Base-by-base conservation (phyloP, 2,797 vertebrate species). In the Podarcis siculus region DNA sequence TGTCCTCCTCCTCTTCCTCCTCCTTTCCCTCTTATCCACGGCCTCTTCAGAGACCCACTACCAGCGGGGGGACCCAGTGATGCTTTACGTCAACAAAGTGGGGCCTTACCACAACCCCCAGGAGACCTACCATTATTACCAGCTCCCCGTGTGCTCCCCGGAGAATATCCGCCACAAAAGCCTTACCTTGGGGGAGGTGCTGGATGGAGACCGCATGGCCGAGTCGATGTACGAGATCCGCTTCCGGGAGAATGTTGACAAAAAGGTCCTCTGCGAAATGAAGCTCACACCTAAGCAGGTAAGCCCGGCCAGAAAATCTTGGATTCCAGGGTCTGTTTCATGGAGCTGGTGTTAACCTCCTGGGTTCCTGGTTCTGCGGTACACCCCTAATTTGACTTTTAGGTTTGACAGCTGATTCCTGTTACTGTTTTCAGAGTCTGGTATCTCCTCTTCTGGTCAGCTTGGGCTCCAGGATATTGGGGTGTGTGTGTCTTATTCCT, bases 121-220 rank as follows among this genome's bases (percentile, higher is more conserved):
- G 94, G 98, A 99, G 96, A 99, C 98, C 8, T 99, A 99, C 96
- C 98, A 99, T 96, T 99, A 97, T 96, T 99, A 99, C 92, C 98
- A 98, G 8, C 96, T 99, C 86, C 98, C 98, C 3, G 98, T 99
- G 42, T 99, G 98, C 96, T 97, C 98, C 81, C 98, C 98, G 0
- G 95, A 97, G 79, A 97, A 98, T 96, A 98, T 98, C 85, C 97
- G 96, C 21, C 98, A 99, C 96, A 98, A 98, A 94, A 98, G 98
- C 87, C 96, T 99, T 88, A 98, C 97, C 87, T 94, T 99, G 87
- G 98, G 98, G 30, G 98, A 99, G 92, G 98, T 99, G 86, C 92
- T 99, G 94, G 98, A 99, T 78, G 98, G 98, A 3, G 98, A 99
- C 96, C 96, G 98, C 69, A 99, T 99, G 98, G 98, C 98, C 0